Base-by-base conservation (phyloP, 2,888 invertebrate genomes). In the Altica lythri region DNA sequence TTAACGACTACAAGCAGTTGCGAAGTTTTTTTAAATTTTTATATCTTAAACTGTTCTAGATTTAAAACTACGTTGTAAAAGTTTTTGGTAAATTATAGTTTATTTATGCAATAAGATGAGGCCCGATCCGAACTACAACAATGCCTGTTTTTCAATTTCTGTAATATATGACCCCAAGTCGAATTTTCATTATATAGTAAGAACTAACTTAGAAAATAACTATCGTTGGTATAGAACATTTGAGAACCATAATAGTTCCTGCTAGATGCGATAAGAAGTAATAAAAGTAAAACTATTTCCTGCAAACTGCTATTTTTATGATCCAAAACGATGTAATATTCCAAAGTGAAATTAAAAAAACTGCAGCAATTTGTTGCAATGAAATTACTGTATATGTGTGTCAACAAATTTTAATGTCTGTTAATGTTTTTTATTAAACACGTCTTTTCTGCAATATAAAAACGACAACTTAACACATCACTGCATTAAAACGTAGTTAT, bases 181-280 rank as follows among this genome's bases (percentile, higher is more conserved):
- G 40, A 40, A 40, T 40, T 40, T 40, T 40, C 40, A 40, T 40
- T 40, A 25, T 13, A 25, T 17, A 9, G n/a, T n/a, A n/a, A n/a
- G n/a, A 25, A 40, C 19, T 40, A 40, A 40, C 22, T 40, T 22
- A n/a, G 22, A 40, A 40, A 22, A 40, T 40, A 40, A 40, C 16
- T 8, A 16, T 40, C 40, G 40, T 13, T 40, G 22, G 22, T 25
- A 40, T 25, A 22, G 40, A 40, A 40, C 40, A 40, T 40, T 40
- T 40, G 13, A 40, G 25, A 8, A 25, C 25, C 40, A 19, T 40
- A 40, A 40, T 40, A 40, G 40, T 40, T 40, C 40, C 40, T 40
- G 40, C 22, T 17, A 25, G 40, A 40, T 40, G 22, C 40, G 40
- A 40, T 40, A 40, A 40, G 40, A 40, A 10, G 22, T 40, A 40